Percentiles rank a stretch among this genome's conserved stretches.
Evolutionary conservation across 2,113 vertebrate genomes (phyloP).

Genomic region (Scopus umbretta): DNA sequence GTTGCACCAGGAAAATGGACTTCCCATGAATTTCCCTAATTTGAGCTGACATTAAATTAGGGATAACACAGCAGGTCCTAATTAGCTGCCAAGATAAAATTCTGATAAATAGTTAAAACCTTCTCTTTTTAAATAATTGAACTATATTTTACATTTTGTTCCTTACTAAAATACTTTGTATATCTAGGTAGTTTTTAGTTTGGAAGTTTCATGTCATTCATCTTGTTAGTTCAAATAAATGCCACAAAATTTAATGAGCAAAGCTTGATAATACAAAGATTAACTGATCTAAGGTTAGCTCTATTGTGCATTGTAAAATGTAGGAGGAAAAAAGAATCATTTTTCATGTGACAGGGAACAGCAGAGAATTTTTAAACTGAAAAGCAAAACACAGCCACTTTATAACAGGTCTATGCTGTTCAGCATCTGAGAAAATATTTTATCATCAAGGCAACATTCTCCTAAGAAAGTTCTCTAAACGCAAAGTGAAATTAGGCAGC

Average conservation of each 20-base stretch:
- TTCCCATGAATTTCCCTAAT: background rate
- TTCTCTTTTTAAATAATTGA: background rate
- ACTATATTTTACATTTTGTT: background rate
- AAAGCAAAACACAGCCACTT: background rate
- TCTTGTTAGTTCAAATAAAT: constrained; percentile 35
- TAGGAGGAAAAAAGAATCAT: background rate
- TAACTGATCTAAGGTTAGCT: background rate
- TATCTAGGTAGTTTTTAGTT: background rate
- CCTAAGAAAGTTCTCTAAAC: background rate
- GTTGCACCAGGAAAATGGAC: background rate
- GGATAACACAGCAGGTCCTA: background rate
- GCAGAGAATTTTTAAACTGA: background rate
- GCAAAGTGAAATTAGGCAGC: background rate
- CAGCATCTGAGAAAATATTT: background rate
- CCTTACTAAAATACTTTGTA: background rate
- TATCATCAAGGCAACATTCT: background rate
- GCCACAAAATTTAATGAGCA: constrained; percentile 10
- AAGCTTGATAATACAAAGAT: background rate
- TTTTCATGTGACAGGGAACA: background rate
- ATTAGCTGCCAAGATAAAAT: constrained; percentile 33
- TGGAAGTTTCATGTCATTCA: background rate
- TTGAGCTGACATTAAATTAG: background rate
- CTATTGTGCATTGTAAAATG: background rate
- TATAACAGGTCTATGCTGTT: background rate
- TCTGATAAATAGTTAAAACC: background rate